Conservation (phyloP, 2,113 vertebrate species). For the Pao palembangensis region DNA sequence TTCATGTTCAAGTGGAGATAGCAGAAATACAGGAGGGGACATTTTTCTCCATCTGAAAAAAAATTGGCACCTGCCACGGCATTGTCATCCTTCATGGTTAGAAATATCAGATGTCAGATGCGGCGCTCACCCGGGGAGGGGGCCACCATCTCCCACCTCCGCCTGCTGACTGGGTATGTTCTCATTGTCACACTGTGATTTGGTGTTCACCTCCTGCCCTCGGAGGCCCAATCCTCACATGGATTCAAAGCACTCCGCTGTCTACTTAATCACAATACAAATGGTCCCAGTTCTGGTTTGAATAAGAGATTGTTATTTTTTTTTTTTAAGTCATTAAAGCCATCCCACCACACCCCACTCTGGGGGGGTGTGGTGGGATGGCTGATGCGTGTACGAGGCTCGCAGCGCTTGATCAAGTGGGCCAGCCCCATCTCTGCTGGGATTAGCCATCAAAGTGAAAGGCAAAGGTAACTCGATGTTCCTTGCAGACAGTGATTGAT, state of each 20-base stretch:
- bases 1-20: neutral
- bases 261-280: constrained; percentile 71
- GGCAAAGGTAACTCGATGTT: constrained; percentile 72
- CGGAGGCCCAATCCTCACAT: constrained; percentile 45
- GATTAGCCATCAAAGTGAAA: constrained; percentile 76
- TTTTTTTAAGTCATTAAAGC: constrained; percentile 42
- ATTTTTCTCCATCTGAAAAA: constrained; percentile 60
- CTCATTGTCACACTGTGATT: constrained; percentile 52
- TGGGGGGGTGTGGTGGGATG: constrained; percentile 18
- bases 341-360: constrained; percentile 12
- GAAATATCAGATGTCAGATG: constrained; percentile 69
- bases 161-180: constrained; percentile 71
- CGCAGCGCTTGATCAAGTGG: constrained; percentile 77
- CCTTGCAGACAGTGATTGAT: constrained; percentile 78
- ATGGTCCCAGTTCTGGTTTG: constrained; percentile 58
- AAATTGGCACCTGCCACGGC: constrained; percentile 53
- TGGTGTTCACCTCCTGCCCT: constrained; percentile 49
- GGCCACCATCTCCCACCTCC: constrained; percentile 30
- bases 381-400: constrained; percentile 65
- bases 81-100: constrained; percentile 74
- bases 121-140: constrained; percentile 31
- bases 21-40: constrained; percentile 1
- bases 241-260: constrained; percentile 58
- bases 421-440: constrained; percentile 63
- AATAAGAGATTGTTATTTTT: constrained; percentile 42